Percentiles rank a stretch among this genome's conserved stretches.
Conservation (phyloP, 2,888 invertebrate genomes). For the Patella caerulea region DNA sequence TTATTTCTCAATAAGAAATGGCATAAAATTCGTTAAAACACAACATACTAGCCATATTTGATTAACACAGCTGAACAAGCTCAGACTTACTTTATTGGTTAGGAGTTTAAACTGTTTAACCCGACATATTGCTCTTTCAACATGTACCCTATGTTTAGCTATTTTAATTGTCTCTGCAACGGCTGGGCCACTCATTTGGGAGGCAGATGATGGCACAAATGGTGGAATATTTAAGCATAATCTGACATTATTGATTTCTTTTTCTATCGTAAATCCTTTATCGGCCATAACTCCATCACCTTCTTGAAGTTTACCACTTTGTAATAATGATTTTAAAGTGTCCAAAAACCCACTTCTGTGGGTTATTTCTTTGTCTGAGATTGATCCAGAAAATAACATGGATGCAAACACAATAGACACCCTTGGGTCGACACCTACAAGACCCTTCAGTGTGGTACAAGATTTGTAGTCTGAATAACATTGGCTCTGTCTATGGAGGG, state of each 20-base stretch:
- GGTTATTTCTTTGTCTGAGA: conserved; percentile 28
- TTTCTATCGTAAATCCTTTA: not conserved
- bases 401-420: conserved; percentile 31
- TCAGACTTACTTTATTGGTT: not conserved
- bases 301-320: not conserved
- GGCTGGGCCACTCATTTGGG: not conserved
- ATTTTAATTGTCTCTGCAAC: not conserved
- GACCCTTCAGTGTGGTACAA: conserved; percentile 25
- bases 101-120: not conserved
- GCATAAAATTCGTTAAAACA: not conserved
- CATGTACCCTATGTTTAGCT: not conserved
- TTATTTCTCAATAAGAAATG: not conserved
- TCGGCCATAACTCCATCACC: not conserved
- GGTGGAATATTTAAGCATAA: not conserved
- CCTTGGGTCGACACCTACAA: conserved; percentile 28
- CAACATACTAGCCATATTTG: not conserved
- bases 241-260: not conserved
- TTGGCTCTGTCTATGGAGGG: conserved; percentile 11
- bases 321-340: not conserved
- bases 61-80: not conserved
- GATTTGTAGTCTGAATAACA: conserved; percentile 34
- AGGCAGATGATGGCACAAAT: not conserved
- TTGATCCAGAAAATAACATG: conserved; percentile 25
- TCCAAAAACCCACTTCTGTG: conserved; percentile 20
- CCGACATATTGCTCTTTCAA: not conserved